Conservation (phyloP, 2,113 vertebrate genomes). For the Amazona guildingii region DNA sequence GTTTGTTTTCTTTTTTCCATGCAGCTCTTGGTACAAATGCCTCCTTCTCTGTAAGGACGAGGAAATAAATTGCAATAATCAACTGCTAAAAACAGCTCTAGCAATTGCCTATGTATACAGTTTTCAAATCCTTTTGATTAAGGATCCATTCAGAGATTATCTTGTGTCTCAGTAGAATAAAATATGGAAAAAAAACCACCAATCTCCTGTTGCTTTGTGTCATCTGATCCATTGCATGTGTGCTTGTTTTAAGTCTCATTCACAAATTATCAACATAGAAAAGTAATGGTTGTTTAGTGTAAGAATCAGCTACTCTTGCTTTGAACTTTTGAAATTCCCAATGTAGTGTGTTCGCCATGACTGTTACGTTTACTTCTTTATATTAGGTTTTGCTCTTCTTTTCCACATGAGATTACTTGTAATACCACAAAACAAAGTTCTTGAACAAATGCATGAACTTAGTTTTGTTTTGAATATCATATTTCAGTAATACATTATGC, state of each 20-base stretch:
- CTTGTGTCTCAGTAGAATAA: background rate
- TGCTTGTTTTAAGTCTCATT: background rate
- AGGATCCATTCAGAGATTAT: background rate
- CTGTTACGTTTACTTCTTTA: background rate
- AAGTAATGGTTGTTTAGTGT: background rate
- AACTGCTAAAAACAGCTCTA: rapidly evolving
- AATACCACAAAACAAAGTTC: background rate
- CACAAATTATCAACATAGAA: background rate
- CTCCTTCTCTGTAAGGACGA: rapidly evolving
- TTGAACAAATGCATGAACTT: background rate
- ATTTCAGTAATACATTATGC: background rate
- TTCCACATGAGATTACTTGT: background rate
- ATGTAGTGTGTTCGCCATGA: no score
- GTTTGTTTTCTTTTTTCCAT: background rate
- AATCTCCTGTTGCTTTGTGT: background rate
- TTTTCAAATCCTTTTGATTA: background rate
- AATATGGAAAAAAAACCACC: background rate
- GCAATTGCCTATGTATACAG: background rate
- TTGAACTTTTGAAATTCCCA: background rate
- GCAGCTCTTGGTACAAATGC: background rate
- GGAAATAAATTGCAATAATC: background rate
- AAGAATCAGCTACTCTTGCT: background rate
- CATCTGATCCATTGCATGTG: background rate
- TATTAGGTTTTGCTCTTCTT: background rate
- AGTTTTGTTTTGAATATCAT: background rate